phyloP scores from a whole-genome alignment of 2,888 invertebrate genomes.

The Rhagium mordax region DNA sequence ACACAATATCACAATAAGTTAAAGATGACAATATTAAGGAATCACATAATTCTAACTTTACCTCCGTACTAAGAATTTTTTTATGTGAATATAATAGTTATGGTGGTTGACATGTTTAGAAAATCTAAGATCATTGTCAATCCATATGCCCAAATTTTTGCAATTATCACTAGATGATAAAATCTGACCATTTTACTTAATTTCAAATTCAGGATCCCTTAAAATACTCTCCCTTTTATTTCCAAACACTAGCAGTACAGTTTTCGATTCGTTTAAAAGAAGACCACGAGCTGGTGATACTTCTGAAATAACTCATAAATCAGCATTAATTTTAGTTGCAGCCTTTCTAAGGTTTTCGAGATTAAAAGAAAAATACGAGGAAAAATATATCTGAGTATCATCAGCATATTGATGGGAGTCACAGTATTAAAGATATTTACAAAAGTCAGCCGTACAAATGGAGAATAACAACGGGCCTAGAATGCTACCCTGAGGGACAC shows the following conservation, averaged over 20 bases:
- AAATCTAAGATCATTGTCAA: neutral
- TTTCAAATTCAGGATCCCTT: neutral
- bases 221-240: neutral
- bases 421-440: neutral
- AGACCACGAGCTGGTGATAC: neutral
- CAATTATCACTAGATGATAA: neutral
- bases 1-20: neutral
- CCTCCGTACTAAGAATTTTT: neutral
- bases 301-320: neutral
- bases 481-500: too few relatives aligned
- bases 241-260: neutral
- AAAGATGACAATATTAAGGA: neutral
- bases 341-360: neutral
- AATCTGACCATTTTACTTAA: neutral
- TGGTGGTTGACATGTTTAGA: neutral
- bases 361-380: neutral
- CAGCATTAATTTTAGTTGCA: neutral
- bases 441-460: neutral
- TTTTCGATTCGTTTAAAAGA: neutral
- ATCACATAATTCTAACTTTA: neutral
- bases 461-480: neutral
- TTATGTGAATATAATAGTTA: neutral
- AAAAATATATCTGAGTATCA: neutral
- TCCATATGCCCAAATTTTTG: neutral
- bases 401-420: neutral